Evolutionary conservation across 2,797 vertebrate genomes (phyloP), one percentile per base, ranked within the genome.

Genomic region (Eleutherodactylus coqui): DNA sequence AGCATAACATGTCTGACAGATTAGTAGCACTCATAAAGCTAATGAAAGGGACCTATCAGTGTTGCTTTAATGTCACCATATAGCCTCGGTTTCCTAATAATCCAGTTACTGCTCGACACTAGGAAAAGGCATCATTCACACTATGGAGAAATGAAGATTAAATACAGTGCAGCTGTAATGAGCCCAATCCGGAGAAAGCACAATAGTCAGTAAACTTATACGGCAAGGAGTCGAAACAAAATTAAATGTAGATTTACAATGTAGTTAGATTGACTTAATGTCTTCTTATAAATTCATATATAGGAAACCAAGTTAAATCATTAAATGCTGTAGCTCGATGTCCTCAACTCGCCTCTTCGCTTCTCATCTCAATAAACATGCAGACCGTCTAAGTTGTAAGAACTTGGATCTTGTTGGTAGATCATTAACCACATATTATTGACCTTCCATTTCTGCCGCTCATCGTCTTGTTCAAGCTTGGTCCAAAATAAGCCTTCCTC

Each of bases 1-100:
- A 41, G 51, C 78, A 62, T 49, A 75, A 73, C 77, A 81, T 86
- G 78, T 75, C 77, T 85, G 84, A 80, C 51, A 80, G 77, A 72
- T 85, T 85, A 85, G 77, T 85, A 47, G 51, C 45, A 38, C 67
- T 64, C 77, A 10, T 85, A 80, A 85, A 80, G 47, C 67, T 85
- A 85, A 85, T 85, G 51, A 73, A 72, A 72, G 76, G 84, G 67
- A 77, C 72, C 53, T 67, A 84, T 76, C 55, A 76, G 82, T n/a
- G 73, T 13, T 73, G 21, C 85, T 75, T 75, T 86, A 62, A 27
- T 73, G 69, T 55, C 43, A 24, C 78, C 45, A 51, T 86, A 58
- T 58, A 81, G 64, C 69, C 43, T 64, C 38, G 47, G 53, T 49
- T 27, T 75, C 82, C 58, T 75, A 47, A 62, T 67, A 32, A 78